phyloP scores from a whole-genome alignment of 2,797 vertebrate genomes.

The Lepilemur ruficaudatus region DNA sequence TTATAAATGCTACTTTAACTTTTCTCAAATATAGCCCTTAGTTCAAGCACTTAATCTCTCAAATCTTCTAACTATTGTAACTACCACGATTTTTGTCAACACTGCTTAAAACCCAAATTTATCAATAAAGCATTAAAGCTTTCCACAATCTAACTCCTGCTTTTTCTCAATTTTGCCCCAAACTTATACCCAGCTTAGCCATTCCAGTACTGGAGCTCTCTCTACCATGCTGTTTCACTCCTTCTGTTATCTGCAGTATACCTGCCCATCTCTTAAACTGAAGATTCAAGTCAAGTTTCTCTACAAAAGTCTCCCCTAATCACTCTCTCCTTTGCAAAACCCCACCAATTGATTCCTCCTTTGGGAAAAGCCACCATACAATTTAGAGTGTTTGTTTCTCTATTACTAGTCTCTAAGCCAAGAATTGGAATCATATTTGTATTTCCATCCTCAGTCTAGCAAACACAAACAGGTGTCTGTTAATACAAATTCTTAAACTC shows the following conservation, averaged over 20 bases:
- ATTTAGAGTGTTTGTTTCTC: background rate
- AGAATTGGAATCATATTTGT: background rate
- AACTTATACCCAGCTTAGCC: background rate
- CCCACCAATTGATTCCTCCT: background rate
- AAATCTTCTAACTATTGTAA: background rate
- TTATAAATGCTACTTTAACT: background rate
- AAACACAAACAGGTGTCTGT: background rate
- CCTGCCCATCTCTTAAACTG: background rate
- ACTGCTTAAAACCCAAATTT: background rate
- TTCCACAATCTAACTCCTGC: background rate
- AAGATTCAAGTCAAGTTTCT: constrained; percentile 29
- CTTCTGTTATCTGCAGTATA: background rate
- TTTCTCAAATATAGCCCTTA: background rate
- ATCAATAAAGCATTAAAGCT: background rate
- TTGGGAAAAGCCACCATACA: background rate
- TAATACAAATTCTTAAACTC: background rate
- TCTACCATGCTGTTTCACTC: background rate
- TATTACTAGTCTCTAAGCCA: background rate
- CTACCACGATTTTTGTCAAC: background rate
- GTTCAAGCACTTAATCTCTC: background rate
- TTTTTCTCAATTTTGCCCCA: background rate
- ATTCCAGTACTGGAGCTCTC: background rate
- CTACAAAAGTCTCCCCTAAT: background rate
- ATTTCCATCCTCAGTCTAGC: background rate
- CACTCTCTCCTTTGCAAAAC: background rate